Base-by-base conservation (phyloP, 2,888 invertebrate species). In the Acleris laterana region DNA sequence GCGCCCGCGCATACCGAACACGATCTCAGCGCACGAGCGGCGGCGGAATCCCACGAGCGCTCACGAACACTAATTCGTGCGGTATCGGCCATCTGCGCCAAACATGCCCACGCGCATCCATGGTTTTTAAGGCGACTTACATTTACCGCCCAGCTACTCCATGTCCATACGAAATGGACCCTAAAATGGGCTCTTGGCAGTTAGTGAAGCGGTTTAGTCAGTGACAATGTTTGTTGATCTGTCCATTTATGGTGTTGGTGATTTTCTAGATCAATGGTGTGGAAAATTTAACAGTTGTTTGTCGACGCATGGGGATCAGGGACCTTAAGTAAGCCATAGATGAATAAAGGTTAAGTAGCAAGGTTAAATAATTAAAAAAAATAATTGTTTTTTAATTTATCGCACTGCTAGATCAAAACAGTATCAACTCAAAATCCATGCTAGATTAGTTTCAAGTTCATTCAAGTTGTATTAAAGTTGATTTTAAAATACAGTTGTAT, bases 21-120 rank as follows among this genome's bases (percentile, higher is more conserved):
- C 46, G 57, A 57, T 11, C 13, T 5, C 42, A 11, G 57, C 46
- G 46, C 57, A 57, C 57, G 57, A 57, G 22, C 57, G 17, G 11
- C 25, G 20, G 11, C 55, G 42, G 57, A 67, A 58, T 67, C 49
- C 19, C 56, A 51, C 50, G 28, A 63, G 48, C 46, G 22, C 42
- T 17, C 58, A 58, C 64, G 59, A 50, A 60, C 53, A 60, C 64
- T 49, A 49, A 63, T 64, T 72, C 74, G 73, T 71, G 74, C 72
- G 20, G 68, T 71, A 72, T 74, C 72, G 58, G 44, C 68, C 71
- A 73, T 72, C 72, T 73, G 71, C 51, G 51, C 66, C 65, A 70
- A 71, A 70, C 64, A 59, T 55, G 56, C 65, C 58, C 52, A 52
- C 57, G 38, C 68, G 59, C 59, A 59, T 59, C 56, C 53, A 46